Evolutionary conservation across 2,113 vertebrate genomes (phyloP).

Genomic region (Tricholaema leucomelas): DNA sequence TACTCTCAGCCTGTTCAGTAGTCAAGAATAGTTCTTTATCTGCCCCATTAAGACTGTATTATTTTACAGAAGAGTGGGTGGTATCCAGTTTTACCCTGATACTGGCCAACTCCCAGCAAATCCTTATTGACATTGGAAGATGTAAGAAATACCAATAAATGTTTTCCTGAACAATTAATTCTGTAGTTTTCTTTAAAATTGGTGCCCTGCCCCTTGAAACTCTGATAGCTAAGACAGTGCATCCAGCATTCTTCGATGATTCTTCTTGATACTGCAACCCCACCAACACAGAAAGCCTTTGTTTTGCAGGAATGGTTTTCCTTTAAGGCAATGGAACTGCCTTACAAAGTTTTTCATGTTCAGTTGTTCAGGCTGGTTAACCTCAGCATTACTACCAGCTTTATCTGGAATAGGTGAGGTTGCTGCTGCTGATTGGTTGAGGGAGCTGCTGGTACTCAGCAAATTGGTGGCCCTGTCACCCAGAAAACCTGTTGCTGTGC

Average conservation of each 20-base stretch:
- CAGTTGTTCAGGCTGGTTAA: neutral
- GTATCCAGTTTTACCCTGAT: neutral
- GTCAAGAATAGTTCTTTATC: slow-evolving; percentile 58
- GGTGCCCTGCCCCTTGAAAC: rapidly evolving
- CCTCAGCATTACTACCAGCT: neutral
- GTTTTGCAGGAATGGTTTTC: neutral
- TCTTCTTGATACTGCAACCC: neutral
- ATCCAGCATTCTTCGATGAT: neutral
- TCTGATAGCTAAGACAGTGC: neutral
- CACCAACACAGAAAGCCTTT: neutral
- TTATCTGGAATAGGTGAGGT: neutral
- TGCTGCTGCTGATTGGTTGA: neutral
- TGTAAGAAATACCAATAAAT: neutral
- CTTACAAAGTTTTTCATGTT: neutral
- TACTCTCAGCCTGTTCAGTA: neutral
- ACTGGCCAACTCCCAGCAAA: slow-evolving; percentile 23
- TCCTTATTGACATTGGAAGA: neutral
- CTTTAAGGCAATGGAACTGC: neutral
- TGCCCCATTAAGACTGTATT: slow-evolving; percentile 38
- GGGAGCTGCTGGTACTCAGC: neutral
- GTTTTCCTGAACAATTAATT: neutral
- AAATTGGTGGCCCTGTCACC: neutral
- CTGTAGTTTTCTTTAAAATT: neutral
- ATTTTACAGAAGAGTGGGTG: slow-evolving; percentile 43
- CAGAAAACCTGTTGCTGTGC: rapidly evolving